Conservation (phyloP, 2,888 invertebrate species). For the Elmis aenea region DNA sequence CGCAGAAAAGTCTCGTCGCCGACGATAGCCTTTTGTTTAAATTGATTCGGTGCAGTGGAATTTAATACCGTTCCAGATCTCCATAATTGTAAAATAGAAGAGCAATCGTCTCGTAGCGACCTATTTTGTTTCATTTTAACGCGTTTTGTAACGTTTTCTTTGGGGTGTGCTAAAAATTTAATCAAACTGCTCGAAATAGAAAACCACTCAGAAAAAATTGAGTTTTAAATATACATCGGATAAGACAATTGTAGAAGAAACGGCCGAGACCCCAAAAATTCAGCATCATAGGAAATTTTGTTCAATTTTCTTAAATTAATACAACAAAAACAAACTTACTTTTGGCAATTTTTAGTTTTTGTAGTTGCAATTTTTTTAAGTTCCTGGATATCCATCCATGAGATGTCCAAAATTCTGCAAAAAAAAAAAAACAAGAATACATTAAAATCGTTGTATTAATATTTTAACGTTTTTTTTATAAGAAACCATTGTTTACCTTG, state of each 20-base stretch:
- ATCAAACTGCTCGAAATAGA: constrained; percentile 8
- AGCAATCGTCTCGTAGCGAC: constrained; percentile 19
- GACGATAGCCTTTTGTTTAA: constrained; percentile 42
- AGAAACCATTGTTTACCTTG: no score
- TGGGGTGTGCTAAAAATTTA: constrained; percentile 10
- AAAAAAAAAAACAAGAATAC: constrained; percentile 18
- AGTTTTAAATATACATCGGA: no score
- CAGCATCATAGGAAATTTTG: no score
- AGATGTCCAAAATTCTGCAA: constrained; percentile 39
- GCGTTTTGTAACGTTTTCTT: constrained; percentile 2
- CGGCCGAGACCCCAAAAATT: no score
- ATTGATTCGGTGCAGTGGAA: constrained; percentile 42
- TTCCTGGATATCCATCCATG: constrained; percentile 48
- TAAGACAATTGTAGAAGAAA: no score
- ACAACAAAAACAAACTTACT: constrained; percentile 34
- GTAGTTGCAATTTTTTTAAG: constrained; percentile 37
- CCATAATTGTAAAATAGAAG: constrained; percentile 40
- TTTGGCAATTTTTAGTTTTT: constrained; percentile 33
- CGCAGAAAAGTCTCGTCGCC: constrained; percentile 37
- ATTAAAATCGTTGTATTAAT: no score
- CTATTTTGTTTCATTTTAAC: constrained; percentile 15
- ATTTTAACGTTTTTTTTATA: no score
- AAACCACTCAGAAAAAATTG: constrained; percentile 1
- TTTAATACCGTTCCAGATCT: constrained; percentile 41
- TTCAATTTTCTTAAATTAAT: no score